Percentiles rank a stretch among this genome's conserved stretches.
These are phyloP conservation scores for Drusus annulatus DNA, from an alignment of 1,140 invertebrate genomes.

Conservation along the genomic window DNA sequence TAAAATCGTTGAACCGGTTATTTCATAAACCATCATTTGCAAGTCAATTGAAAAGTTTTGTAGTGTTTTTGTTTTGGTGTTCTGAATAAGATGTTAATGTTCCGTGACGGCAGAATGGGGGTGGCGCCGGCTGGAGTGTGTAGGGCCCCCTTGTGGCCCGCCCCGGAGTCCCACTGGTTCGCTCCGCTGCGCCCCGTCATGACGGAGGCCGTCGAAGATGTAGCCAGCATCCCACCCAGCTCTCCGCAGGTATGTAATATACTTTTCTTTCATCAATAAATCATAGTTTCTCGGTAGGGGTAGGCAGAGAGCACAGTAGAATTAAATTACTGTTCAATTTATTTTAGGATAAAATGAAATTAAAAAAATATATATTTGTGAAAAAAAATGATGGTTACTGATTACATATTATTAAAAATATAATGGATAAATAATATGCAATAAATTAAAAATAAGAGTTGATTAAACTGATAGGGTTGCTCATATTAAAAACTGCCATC, in stretches of 20 bases:
- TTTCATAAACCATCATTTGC: neutral
- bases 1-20: neutral
- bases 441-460: too few species aligned
- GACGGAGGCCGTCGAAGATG: conserved; percentile 49
- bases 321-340: too few species aligned
- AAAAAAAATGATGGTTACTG: too few species aligned
- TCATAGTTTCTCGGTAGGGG: too few species aligned
- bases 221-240: conserved; percentile 42
- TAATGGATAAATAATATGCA: too few species aligned
- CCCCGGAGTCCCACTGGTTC: conserved; percentile 45
- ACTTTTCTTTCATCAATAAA: too few species aligned
- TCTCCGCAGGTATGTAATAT: conserved; percentile 52
- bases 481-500: too few species aligned
- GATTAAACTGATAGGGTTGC: too few species aligned
- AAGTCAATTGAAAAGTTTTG: neutral
- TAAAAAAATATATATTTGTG: too few species aligned
- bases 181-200: conserved; percentile 39
- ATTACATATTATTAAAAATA: too few species aligned
- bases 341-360: too few species aligned
- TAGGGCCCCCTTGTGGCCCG: conserved; percentile 49
- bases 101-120: conserved; percentile 55
- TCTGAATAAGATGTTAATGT: conserved; percentile 51
- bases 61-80: conserved; percentile 36
- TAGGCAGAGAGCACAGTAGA: too few species aligned
- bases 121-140: conserved; percentile 21